Evolutionary conservation across 2,888 invertebrate species (phyloP).

Genomic region (Philonicus albiceps): DNA sequence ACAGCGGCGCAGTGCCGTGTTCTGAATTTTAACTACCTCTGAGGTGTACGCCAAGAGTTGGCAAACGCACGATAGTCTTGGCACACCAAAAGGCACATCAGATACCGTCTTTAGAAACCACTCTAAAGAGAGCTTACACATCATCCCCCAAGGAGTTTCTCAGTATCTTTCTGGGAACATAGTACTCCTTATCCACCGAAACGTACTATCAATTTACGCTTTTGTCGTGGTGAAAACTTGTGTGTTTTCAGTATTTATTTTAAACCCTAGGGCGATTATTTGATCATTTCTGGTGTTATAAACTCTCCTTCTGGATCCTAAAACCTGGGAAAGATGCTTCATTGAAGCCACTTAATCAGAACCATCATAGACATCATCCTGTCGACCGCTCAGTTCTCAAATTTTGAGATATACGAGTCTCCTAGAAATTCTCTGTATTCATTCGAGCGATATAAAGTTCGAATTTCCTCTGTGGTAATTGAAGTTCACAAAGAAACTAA

Average conservation of each 20-base stretch:
- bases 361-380: not conserved
- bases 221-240: not conserved
- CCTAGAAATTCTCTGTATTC: not conserved
- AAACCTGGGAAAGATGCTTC: not conserved
- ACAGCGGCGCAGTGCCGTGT: not conserved
- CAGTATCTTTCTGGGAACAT: not conserved
- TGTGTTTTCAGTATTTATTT: not conserved
- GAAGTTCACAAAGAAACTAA: constrained; percentile 25
- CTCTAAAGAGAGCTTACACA: not conserved
- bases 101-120: not conserved
- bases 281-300: not conserved
- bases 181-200: not conserved
- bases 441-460: constrained; percentile 28
- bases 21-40: not conserved
- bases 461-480: constrained; percentile 32
- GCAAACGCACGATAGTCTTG: not conserved
- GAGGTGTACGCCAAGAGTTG: not conserved
- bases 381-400: not conserved
- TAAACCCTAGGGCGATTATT: not conserved
- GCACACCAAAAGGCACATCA: not conserved
- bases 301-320: not conserved
- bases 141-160: not conserved
- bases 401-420: not conserved
- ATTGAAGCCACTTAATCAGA: constrained; percentile 6
- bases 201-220: not conserved